These are phyloP conservation scores for Drosophila subpulchrella DNA, from an alignment of 1,140 invertebrate genomes.

Conservation along the genomic window DNA sequence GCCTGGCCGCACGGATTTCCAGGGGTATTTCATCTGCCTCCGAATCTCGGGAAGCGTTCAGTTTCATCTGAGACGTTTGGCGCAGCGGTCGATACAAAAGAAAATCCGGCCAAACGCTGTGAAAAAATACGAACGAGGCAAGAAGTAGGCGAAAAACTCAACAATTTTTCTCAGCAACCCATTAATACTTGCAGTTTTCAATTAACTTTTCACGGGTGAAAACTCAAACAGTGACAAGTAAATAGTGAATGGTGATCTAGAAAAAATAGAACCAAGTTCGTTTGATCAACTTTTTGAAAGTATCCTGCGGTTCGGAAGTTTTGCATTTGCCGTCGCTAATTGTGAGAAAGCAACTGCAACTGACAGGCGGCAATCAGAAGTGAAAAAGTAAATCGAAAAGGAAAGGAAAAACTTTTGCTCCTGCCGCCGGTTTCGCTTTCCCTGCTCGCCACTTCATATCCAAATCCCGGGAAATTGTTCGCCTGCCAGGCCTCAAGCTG, in stretches of 20 bases:
- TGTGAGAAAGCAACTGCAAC: conserved; percentile 26
- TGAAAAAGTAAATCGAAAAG: conserved; percentile 17
- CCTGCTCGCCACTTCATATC: conserved; percentile 21
- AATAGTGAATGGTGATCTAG: conserved; percentile 2
- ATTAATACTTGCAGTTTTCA: background rate
- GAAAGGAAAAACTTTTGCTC: conserved; percentile 33
- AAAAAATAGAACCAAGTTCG: background rate
- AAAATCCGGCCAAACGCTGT: conserved; percentile 44
- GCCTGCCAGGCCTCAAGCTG: conserved; percentile 64
- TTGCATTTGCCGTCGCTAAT: conserved; percentile 50
- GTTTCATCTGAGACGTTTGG: conserved; percentile 84
- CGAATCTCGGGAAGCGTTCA: conserved; percentile 73
- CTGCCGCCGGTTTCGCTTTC: conserved; percentile 4
- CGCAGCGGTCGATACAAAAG: conserved; percentile 73
- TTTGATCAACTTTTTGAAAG: background rate
- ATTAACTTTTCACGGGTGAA: background rate
- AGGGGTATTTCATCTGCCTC: conserved; percentile 82
- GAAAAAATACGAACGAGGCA: conserved; percentile 34
- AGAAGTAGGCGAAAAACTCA: conserved; percentile 21
- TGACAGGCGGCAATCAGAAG: conserved; percentile 38
- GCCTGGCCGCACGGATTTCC: conserved; percentile 74
- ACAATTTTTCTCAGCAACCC: no score
- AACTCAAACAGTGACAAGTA: background rate
- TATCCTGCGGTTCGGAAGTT: conserved; percentile 5
- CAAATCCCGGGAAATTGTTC: conserved; percentile 46